phyloP scores from a whole-genome alignment of 2,888 invertebrate genomes.

The Caenorhabditis panamensis region DNA sequence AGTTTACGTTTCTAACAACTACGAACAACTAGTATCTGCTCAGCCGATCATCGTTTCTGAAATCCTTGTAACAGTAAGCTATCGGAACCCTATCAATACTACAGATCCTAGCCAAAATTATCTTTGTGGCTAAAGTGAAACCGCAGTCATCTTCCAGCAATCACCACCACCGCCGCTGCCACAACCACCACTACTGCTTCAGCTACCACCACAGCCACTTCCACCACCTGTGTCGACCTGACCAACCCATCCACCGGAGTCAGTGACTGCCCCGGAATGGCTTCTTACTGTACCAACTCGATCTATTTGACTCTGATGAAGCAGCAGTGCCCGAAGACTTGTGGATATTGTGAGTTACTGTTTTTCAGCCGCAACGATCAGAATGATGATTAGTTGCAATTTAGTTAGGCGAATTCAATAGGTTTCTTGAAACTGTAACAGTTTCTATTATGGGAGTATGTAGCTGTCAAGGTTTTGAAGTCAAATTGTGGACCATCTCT shows the following conservation, averaged over 20 bases:
- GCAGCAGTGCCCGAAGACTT: constrained; percentile 53
- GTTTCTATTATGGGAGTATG: too few relatives aligned
- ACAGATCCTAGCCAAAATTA: too few relatives aligned
- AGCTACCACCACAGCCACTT: constrained; percentile 16
- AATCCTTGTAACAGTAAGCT: too few relatives aligned
- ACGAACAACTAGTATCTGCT: too few relatives aligned
- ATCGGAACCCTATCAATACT: too few relatives aligned
- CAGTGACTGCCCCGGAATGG: constrained; percentile 47
- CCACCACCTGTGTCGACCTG: constrained; percentile 44
- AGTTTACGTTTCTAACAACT: too few relatives aligned
- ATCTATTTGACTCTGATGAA: constrained; percentile 50
- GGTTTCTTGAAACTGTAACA: too few relatives aligned
- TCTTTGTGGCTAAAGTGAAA: too few relatives aligned
- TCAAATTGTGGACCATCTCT: too few relatives aligned
- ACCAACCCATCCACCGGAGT: constrained; percentile 46
- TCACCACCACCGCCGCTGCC: constrained; percentile 43
- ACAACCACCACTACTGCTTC: constrained; percentile 17
- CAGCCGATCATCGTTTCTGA: too few relatives aligned
- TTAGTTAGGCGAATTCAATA: too few relatives aligned
- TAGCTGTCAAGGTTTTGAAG: too few relatives aligned
- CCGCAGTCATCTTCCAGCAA: constrained; percentile 14
- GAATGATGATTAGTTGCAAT: background rate
- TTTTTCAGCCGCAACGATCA: background rate
- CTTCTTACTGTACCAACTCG: constrained; percentile 37
- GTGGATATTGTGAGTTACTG: constrained; percentile 46